A percentile compares a stretch with the other conserved stretches of the same genome.
phyloP scores from a whole-genome alignment of 2,113 vertebrate genomes.

The Siniperca knerii region DNA sequence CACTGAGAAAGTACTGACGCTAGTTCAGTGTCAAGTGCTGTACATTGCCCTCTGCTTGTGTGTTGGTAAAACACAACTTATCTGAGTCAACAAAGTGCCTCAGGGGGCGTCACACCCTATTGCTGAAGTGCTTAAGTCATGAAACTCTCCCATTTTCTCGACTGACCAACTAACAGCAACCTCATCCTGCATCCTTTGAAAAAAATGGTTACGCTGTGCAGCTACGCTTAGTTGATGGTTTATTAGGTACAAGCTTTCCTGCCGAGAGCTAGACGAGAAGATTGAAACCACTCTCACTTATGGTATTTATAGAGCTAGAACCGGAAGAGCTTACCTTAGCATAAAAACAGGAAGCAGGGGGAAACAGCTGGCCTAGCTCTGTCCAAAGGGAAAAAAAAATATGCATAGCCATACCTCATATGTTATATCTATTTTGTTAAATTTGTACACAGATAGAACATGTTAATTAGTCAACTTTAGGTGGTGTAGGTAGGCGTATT shows the following conservation, averaged over 20 bases:
- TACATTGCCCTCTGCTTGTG: slow-evolving; percentile 52
- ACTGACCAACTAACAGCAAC: background rate
- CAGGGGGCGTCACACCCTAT: slow-evolving; percentile 27
- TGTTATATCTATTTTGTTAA: background rate
- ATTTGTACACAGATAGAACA: background rate
- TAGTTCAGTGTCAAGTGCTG: slow-evolving; percentile 5
- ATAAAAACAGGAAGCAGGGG: background rate
- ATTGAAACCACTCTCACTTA: background rate
- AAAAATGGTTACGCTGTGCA: background rate
- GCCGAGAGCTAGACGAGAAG: background rate
- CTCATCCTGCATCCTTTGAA: background rate
- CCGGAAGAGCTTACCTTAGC: background rate
- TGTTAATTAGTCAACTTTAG: background rate
- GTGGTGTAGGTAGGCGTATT: background rate
- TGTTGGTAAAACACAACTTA: slow-evolving; percentile 22
- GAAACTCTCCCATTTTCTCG: slow-evolving; percentile 19
- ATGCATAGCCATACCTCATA: background rate
- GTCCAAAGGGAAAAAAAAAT: background rate
- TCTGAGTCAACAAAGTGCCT: slow-evolving; percentile 36
- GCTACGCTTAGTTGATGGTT: background rate
- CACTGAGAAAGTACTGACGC: slow-evolving; percentile 29
- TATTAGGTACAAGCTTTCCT: background rate
- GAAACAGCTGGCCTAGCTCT: background rate
- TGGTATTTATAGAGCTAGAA: background rate
- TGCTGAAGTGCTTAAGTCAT: slow-evolving; percentile 16